These are phyloP conservation scores for Sipunculus nudus DNA, from an alignment of 2,888 invertebrate genomes.

Conservation along the genomic window DNA sequence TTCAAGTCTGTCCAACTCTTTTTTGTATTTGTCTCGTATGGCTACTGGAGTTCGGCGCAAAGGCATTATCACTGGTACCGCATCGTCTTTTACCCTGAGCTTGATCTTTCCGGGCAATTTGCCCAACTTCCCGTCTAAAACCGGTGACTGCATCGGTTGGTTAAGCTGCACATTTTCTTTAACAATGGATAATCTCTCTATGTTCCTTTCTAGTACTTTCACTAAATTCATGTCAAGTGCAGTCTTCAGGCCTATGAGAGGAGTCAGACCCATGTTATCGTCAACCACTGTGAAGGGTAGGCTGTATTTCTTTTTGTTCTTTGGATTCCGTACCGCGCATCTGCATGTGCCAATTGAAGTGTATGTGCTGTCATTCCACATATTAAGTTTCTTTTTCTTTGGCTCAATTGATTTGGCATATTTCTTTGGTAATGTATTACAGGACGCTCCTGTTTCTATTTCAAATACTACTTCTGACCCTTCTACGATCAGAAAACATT, in stretches of 20 bases:
- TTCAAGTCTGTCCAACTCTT: conserved; percentile 27
- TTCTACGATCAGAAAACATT: no score
- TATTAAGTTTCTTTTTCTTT: neutral
- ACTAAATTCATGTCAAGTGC: conserved; percentile 15
- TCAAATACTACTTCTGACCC: conserved; percentile 21
- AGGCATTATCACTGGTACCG: conserved; percentile 18
- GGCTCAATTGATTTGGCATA: conserved; percentile 1
- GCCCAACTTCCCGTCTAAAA: conserved; percentile 10
- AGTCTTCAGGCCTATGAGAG: conserved; percentile 13
- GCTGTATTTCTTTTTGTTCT: conserved; percentile 14
- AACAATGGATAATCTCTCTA: conserved; percentile 1
- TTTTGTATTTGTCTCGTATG: conserved; percentile 13
- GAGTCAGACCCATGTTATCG: conserved; percentile 16
- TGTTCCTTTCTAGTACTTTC: conserved; percentile 13
- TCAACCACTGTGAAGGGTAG: conserved; percentile 18
- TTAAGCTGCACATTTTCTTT: no score
- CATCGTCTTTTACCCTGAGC: conserved; percentile 6
- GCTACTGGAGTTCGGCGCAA: conserved; percentile 7
- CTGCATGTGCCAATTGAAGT: conserved; percentile 4
- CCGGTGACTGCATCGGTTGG: conserved; percentile 8
- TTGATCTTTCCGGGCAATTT: neutral
- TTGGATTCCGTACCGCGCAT: conserved; percentile 4
- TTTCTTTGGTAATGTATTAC: conserved; percentile 14
- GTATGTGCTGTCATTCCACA: conserved; percentile 7
- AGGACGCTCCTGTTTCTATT: conserved; percentile 25